A percentile compares a stretch with the other conserved stretches of the same genome.
Conservation (phyloP, 2,797 vertebrate genomes). For the Morelia viridis region DNA sequence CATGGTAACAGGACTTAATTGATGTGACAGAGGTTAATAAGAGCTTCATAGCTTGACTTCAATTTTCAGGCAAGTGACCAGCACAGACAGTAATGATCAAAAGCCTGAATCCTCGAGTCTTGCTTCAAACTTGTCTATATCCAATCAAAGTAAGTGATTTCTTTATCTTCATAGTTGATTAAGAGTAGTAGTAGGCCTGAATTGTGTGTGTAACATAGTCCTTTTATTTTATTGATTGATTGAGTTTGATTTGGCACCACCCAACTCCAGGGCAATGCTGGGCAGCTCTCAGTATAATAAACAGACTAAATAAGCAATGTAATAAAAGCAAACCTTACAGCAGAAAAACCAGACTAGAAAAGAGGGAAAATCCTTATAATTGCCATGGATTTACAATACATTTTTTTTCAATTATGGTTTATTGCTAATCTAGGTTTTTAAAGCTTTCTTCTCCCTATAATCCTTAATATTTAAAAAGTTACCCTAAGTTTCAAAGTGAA, state of each 20-base stretch:
- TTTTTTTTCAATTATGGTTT: background rate
- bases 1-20: background rate
- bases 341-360: background rate
- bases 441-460: background rate
- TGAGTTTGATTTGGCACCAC: background rate
- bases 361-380: background rate
- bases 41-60: slow-evolving; percentile 48
- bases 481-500: background rate
- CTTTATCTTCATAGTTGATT: background rate
- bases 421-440: background rate
- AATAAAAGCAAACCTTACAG: background rate
- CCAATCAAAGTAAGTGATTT: slow-evolving; percentile 80
- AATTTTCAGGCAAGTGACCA: slow-evolving; percentile 75
- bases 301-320: background rate
- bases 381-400: background rate
- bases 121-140: slow-evolving; percentile 78
- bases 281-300: background rate
- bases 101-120: slow-evolving; percentile 79
- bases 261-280: background rate
- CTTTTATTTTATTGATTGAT: background rate
- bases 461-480: background rate
- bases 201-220: background rate
- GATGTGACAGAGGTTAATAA: background rate
- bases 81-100: slow-evolving; percentile 75
- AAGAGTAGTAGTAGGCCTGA: background rate